Conservation (phyloP, 2,113 vertebrate genomes). For the Merops nubicus region DNA sequence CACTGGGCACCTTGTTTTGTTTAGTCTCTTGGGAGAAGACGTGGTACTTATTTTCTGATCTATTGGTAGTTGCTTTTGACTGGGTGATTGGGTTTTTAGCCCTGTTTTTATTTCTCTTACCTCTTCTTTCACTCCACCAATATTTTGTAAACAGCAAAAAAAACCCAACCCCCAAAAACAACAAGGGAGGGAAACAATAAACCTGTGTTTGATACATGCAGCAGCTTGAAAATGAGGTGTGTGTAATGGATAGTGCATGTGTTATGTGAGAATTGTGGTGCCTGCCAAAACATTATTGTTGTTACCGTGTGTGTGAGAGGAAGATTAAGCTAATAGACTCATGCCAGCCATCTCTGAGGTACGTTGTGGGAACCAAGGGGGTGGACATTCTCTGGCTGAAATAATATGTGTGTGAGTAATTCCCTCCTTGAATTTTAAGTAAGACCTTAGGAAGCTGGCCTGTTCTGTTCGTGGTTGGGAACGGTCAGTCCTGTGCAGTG, state of each 20-base stretch:
- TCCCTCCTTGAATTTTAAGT: conserved; percentile 30
- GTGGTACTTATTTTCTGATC: background rate
- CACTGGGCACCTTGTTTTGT: background rate
- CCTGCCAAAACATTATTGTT: conserved; percentile 37
- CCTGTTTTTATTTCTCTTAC: background rate
- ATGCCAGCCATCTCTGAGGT: conserved; percentile 2
- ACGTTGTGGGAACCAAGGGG: conserved; percentile 56
- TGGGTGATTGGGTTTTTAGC: background rate
- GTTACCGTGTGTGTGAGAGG: background rate
- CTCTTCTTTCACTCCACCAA: background rate
- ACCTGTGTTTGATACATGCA: background rate
- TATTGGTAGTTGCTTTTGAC: background rate
- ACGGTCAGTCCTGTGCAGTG: background rate
- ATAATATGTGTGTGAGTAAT: conserved; percentile 35
- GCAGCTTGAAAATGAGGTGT: conserved; percentile 34
- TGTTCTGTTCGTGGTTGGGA: background rate
- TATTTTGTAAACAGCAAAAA: background rate
- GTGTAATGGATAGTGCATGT: background rate
- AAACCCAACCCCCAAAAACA: background rate
- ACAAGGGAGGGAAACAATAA: background rate
- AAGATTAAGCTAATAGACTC: conserved; percentile 8
- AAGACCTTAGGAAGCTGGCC: background rate
- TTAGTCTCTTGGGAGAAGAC: background rate
- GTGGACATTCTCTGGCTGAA: conserved; percentile 36
- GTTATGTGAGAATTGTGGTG: background rate